phyloP scores from a whole-genome alignment of 2,888 invertebrate genomes.

The Acanthococcus lagerstroemiae region DNA sequence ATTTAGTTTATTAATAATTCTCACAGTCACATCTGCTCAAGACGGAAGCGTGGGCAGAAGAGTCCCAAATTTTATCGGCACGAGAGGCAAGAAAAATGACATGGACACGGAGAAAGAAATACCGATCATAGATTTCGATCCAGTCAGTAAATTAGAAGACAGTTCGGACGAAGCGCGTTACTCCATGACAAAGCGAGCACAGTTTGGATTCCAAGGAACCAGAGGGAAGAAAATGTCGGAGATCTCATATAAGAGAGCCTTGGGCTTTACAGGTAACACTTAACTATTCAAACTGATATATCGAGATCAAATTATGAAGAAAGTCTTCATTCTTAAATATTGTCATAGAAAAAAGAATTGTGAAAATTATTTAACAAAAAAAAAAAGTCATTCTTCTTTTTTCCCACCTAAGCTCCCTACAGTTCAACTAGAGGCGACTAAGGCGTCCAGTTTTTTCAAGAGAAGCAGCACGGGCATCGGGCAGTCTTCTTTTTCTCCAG shows the following conservation, averaged over 20 bases:
- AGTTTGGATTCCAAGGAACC: slow-evolving; percentile 22
- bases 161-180: slow-evolving; percentile 7
- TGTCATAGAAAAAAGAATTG: too few species aligned
- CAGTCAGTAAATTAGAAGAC: slow-evolving; percentile 6
- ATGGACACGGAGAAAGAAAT: slow-evolving; percentile 16
- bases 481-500: too few species aligned
- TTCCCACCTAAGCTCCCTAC: too few species aligned
- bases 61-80: slow-evolving; percentile 23
- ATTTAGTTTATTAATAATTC: slow-evolving; percentile 18
- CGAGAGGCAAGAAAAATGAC: slow-evolving; percentile 25
- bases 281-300: too few species aligned
- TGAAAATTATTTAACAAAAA: too few species aligned
- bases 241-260: slow-evolving; percentile 1
- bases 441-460: too few species aligned
- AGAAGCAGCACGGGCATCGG: too few species aligned
- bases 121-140: slow-evolving; percentile 5
- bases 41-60: slow-evolving; percentile 16
- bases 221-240: slow-evolving; percentile 23
- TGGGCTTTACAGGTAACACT: slow-evolving; percentile 25
- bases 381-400: too few species aligned
- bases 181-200: slow-evolving; percentile 5
- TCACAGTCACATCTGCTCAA: slow-evolving; percentile 23
- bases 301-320: too few species aligned
- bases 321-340: too few species aligned
- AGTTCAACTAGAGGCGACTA: too few species aligned